These are phyloP conservation scores for Operophtera brumata DNA, from an alignment of 2,888 invertebrate species.

Conservation along the genomic window DNA sequence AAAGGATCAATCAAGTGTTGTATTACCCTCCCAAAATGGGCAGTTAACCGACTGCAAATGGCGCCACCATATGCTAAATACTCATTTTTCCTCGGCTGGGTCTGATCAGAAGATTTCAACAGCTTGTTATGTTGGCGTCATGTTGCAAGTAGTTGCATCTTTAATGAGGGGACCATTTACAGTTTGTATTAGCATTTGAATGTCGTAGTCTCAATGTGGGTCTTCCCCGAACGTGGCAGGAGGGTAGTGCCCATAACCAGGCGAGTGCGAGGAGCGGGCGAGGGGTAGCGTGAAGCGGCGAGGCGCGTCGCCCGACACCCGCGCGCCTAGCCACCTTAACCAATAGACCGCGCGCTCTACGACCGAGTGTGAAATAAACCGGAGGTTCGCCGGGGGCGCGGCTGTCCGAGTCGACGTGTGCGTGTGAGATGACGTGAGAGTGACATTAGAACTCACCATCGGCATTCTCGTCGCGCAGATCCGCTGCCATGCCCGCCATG, in stretches of 20 bases:
- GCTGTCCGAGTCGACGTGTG: slow-evolving; percentile 79
- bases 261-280: slow-evolving; percentile 31
- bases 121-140: slow-evolving; percentile 3
- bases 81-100: neutral
- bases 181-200: slow-evolving; percentile 13
- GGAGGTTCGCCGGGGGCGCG: slow-evolving; percentile 79
- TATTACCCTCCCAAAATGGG: neutral
- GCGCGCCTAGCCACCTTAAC: slow-evolving; percentile 71
- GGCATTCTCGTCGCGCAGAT: slow-evolving; percentile 70
- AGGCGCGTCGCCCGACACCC: slow-evolving; percentile 68
- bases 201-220: neutral
- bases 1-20: neutral
- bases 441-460: slow-evolving; percentile 69
- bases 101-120: too few relatives aligned
- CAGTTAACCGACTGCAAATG: neutral
- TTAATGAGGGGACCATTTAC: neutral
- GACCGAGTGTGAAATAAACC: slow-evolving; percentile 29
- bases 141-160: neutral
- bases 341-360: slow-evolving; percentile 62
- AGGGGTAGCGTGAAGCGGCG: slow-evolving; percentile 41
- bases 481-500: slow-evolving; percentile 68
- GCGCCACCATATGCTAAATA: slow-evolving; percentile 1
- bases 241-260: slow-evolving; percentile 31
- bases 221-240: slow-evolving; percentile 6
- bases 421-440: slow-evolving; percentile 73